Conservation (phyloP, 2,113 vertebrate genomes). For the Chloebia gouldiae region DNA sequence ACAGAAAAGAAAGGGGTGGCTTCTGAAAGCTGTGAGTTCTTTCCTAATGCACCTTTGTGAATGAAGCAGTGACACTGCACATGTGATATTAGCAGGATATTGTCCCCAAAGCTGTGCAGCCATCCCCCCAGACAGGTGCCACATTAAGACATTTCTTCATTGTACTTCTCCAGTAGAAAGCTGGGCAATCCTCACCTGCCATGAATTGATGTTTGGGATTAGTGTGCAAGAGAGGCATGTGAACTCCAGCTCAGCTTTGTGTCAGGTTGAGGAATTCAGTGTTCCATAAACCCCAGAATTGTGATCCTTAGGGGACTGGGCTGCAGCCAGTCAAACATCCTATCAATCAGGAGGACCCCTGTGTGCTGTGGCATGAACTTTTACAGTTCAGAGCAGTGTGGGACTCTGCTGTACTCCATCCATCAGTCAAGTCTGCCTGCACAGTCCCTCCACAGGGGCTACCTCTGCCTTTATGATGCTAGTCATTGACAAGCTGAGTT, state of each 20-base stretch:
- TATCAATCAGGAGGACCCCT: slow-evolving; percentile 23
- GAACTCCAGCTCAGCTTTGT: neutral
- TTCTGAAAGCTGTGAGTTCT: neutral
- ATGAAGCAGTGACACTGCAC: neutral
- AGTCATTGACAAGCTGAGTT: slow-evolving; percentile 8
- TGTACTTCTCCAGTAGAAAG: neutral
- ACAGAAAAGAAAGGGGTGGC: neutral
- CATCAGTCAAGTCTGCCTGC: neutral
- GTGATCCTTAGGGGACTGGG: neutral
- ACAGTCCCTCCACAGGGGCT: neutral
- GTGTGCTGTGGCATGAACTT: neutral
- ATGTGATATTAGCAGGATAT: neutral
- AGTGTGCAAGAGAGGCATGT: neutral
- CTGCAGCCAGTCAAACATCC: neutral
- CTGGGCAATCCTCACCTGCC: neutral
- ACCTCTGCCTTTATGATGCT: neutral
- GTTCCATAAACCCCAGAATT: neutral
- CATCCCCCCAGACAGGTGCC: neutral
- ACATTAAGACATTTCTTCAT: neutral
- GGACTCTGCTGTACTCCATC: neutral
- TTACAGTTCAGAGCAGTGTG: neutral
- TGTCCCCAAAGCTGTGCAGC: neutral
- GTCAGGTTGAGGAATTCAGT: neutral
- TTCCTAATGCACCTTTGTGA: neutral
- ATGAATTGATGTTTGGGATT: neutral